Conservation (phyloP, 2,797 vertebrate genomes). For the Tenualosa ilisha region DNA sequence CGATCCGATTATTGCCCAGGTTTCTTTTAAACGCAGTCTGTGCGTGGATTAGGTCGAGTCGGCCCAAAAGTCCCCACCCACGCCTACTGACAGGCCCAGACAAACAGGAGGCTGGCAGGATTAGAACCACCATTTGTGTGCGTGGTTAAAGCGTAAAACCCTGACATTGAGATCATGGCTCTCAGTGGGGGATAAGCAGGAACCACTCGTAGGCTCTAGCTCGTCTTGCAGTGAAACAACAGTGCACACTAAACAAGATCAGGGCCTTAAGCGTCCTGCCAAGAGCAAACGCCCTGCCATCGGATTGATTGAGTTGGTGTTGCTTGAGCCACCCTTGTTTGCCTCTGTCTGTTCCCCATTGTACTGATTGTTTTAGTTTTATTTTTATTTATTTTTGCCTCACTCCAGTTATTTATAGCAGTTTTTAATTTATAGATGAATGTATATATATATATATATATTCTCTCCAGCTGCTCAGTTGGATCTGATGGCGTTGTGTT, state of each 20-base stretch:
- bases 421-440: not conserved
- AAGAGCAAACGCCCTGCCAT: not conserved
- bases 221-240: not conserved
- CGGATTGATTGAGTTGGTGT: not conserved
- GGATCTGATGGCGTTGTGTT: not conserved
- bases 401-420: not conserved
- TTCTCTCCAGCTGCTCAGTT: not conserved
- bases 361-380: not conserved
- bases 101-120: not conserved
- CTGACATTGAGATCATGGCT: constrained; percentile 21
- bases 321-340: not conserved
- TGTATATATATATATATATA: too few species aligned
- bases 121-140: constrained; percentile 25
- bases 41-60: not conserved
- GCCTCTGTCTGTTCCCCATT: not conserved
- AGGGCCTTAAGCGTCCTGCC: not conserved
- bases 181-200: not conserved
- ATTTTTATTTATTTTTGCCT: not conserved
- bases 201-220: not conserved
- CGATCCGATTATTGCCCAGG: not conserved
- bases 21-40: constrained; percentile 10
- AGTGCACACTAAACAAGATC: constrained; percentile 18
- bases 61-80: not conserved
- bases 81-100: not conserved
- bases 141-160: constrained; percentile 9